phyloP scores from a whole-genome alignment of 2,888 invertebrate genomes.

The Hyppa rectilinea region DNA sequence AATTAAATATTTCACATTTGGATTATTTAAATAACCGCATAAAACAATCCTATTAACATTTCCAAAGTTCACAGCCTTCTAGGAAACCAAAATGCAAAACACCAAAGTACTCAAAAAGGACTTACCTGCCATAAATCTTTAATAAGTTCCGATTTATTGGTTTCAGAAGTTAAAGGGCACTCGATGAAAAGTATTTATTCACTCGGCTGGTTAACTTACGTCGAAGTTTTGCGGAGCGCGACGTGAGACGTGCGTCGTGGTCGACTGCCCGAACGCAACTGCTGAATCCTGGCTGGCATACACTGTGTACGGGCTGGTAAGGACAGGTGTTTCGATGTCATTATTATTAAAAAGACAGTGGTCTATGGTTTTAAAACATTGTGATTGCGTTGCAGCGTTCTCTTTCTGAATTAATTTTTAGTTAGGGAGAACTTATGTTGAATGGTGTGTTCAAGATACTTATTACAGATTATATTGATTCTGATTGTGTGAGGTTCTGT shows the following conservation, averaged over 20 bases:
- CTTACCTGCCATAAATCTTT: slow-evolving; percentile 63
- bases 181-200: slow-evolving; percentile 53
- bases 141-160: slow-evolving; percentile 52
- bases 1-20: not conserved
- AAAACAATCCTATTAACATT: slow-evolving; percentile 18
- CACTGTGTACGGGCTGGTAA: slow-evolving; percentile 34
- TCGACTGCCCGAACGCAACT: slow-evolving; percentile 54
- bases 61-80: slow-evolving; percentile 19
- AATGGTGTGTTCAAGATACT: not conserved
- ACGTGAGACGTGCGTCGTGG: slow-evolving; percentile 40
- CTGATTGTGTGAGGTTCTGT: not conserved
- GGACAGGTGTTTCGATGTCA: slow-evolving; percentile 52
- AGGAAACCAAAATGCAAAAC: slow-evolving; percentile 27
- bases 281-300: slow-evolving; percentile 51
- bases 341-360: slow-evolving; percentile 22
- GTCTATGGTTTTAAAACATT: slow-evolving; percentile 3
- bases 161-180: slow-evolving; percentile 54
- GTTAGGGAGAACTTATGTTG: not conserved
- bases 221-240: slow-evolving; percentile 50
- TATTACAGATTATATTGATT: not conserved
- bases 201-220: slow-evolving; percentile 52
- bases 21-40: not conserved
- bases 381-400: not conserved
- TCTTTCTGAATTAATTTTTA: not conserved
- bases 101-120: slow-evolving; percentile 49